Conservation (phyloP, 2,113 vertebrate species). For the Capreolus pygargus region DNA sequence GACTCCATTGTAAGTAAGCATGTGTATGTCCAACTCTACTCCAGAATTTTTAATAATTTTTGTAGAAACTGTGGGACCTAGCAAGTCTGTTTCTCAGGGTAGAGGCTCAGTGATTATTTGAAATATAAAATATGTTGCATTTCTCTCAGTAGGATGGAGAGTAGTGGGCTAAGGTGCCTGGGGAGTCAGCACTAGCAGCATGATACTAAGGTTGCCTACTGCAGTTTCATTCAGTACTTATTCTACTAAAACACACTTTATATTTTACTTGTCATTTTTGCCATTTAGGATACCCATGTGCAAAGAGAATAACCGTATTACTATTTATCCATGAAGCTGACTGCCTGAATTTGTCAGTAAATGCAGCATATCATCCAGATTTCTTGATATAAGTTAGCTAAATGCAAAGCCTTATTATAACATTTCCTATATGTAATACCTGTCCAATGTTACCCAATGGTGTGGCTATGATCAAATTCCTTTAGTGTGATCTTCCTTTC, state of each 20-base stretch:
- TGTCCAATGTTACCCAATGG: slow-evolving; percentile 48
- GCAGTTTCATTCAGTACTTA: background rate
- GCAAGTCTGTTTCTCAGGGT: background rate
- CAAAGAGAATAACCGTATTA: background rate
- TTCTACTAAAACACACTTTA: background rate
- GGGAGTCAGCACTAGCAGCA: background rate
- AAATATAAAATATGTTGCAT: background rate
- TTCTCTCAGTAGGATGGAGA: background rate
- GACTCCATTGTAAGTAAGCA: background rate
- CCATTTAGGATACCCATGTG: background rate
- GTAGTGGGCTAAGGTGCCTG: background rate
- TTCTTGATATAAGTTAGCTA: slow-evolving; percentile 36
- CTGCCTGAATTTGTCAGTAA: slow-evolving; percentile 6
- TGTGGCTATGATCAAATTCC: slow-evolving; percentile 55
- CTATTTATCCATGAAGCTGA: background rate
- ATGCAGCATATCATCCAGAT: background rate
- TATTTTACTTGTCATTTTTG: slow-evolving; percentile 2
- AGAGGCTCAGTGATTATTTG: background rate
- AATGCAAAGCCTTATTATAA: slow-evolving; percentile 52
- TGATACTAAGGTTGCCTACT: background rate
- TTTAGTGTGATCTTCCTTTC: slow-evolving; percentile 67
- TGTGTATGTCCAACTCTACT: background rate
- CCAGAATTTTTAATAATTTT: background rate
- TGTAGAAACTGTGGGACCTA: background rate
- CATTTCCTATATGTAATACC: slow-evolving; percentile 36